Percentiles rank a stretch among this genome's conserved stretches.
These are phyloP conservation scores for Guaruba guarouba DNA, from an alignment of 2,113 vertebrate species.

Conservation along the genomic window DNA sequence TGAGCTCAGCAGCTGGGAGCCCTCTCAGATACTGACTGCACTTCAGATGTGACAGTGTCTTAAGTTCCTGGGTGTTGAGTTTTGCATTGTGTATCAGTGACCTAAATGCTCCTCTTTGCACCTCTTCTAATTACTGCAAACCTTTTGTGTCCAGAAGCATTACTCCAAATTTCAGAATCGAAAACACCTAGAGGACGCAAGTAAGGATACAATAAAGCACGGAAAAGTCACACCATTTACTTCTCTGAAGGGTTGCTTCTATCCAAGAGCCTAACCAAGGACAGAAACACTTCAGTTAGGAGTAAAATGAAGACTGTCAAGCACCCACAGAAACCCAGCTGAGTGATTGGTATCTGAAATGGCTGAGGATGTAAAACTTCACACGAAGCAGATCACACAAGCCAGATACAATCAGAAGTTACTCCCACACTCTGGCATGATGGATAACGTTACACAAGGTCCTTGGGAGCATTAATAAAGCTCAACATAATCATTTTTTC, in stretches of 20 bases:
- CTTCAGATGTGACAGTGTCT: background rate
- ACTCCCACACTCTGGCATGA: background rate
- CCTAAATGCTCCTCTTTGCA: background rate
- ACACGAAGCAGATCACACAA: background rate
- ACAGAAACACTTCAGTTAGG: background rate
- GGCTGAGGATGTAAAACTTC: background rate
- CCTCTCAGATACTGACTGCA: rapidly evolving
- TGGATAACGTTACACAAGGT: background rate
- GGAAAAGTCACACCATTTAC: background rate
- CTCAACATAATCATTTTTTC: background rate
- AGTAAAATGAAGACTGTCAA: background rate
- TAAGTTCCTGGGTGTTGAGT: background rate
- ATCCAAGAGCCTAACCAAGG: background rate
- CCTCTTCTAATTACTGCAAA: background rate
- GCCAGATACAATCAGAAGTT: background rate
- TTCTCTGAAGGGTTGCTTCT: background rate
- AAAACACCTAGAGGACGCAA: rapidly evolving
- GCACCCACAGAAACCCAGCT: background rate
- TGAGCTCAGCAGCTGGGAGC: background rate
- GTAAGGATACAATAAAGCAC: background rate
- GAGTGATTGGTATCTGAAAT: rapidly evolving
- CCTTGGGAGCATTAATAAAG: background rate
- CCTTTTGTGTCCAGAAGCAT: background rate
- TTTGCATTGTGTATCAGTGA: background rate
- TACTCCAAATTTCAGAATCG: background rate